A percentile compares a stretch with the other conserved stretches of the same genome.
These are phyloP conservation scores for Columba janthina DNA, from an alignment of 2,113 vertebrate genomes.

Conservation along the genomic window DNA sequence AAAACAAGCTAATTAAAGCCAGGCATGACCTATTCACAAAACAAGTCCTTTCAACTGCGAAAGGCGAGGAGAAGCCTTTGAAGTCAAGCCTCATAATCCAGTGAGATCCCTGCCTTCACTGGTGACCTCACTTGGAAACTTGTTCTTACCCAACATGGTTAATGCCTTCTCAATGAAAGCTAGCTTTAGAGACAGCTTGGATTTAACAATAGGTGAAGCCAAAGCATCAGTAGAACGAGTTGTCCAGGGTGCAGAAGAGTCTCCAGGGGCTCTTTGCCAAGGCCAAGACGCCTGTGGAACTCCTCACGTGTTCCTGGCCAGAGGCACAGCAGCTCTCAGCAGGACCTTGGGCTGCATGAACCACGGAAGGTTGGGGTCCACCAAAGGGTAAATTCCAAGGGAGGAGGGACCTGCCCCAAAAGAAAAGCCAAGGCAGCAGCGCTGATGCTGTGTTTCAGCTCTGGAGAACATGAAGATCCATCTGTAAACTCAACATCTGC, in stretches of 20 bases:
- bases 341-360: not conserved
- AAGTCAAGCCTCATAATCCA: conserved; percentile 42
- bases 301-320: not conserved
- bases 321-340: not conserved
- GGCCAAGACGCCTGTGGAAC: rapidly evolving
- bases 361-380: rapidly evolving
- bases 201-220: not conserved
- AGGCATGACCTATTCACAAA: conserved; percentile 55
- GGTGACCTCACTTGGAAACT: conserved; percentile 45
- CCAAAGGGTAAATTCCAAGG: not conserved
- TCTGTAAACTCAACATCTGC: not conserved
- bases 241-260: not conserved
- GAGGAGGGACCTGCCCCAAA: not conserved
- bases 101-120: not conserved
- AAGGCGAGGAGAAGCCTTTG: conserved; percentile 42
- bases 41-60: conserved; percentile 45
- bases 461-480: rapidly evolving
- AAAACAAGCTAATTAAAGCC: conserved; percentile 63
- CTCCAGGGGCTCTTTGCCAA: not conserved
- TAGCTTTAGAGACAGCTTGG: not conserved
- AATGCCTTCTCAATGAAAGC: conserved; percentile 17
- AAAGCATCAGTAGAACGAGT: not conserved
- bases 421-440: not conserved
- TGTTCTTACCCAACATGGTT: not conserved
- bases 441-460: rapidly evolving